Conservation (phyloP, 1,140 invertebrate species). For the Lordiphosa collinella region DNA sequence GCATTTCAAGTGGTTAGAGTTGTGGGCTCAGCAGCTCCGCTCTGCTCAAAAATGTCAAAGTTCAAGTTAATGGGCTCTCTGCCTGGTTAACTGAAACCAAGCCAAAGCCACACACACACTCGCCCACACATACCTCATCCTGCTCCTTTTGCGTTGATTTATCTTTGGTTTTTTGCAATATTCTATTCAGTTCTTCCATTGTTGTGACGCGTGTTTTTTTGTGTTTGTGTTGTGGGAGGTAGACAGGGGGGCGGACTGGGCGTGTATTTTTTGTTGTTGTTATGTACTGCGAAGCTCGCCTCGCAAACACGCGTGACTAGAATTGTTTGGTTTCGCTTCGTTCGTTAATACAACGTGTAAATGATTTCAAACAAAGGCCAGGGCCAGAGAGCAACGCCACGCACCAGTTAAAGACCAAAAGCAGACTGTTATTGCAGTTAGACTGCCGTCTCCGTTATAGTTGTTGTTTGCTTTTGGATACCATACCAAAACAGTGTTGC, state of each 20-base stretch:
- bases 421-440: constrained; percentile 29
- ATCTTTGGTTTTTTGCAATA: constrained; percentile 77
- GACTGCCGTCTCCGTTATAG: constrained; percentile 8
- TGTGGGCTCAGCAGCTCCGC: not conserved
- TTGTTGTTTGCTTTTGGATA: not conserved
- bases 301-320: constrained; percentile 54
- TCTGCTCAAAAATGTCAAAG: constrained; percentile 52
- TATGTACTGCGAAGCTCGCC: constrained; percentile 13
- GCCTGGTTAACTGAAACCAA: constrained; percentile 26
- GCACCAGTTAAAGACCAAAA: constrained; percentile 40
- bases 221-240: constrained; percentile 31
- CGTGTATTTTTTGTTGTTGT: not conserved
- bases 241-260: not conserved
- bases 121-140: constrained; percentile 67
- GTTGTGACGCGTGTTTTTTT: constrained; percentile 22
- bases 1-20: constrained; percentile 27
- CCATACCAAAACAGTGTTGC: no score
- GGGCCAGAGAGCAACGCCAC: constrained; percentile 1
- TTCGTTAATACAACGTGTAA: constrained; percentile 3
- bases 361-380: constrained; percentile 6
- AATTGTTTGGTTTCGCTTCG: constrained; percentile 32
- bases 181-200: constrained; percentile 75
- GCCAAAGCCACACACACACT: constrained; percentile 12
- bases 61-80: constrained; percentile 27
- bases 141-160: constrained; percentile 77